phyloP scores from a whole-genome alignment of 1,140 invertebrate genomes.

The Aplysia californica region DNA sequence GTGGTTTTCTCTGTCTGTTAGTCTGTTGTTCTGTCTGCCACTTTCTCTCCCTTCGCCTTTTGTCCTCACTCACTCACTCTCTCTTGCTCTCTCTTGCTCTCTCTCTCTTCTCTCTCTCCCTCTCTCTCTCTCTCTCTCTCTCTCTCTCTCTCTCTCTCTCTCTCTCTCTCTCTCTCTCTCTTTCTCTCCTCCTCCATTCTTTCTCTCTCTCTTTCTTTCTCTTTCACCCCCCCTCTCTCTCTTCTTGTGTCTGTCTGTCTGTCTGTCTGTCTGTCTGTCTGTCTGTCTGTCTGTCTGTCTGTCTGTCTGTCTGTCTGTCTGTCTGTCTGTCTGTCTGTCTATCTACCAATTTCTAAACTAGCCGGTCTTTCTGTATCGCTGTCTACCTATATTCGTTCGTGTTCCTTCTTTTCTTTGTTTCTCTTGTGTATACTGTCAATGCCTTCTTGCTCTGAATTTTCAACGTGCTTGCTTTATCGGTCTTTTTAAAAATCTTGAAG shows the following conservation, averaged over 20 bases:
- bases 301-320: background rate
- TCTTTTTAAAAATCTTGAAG: too few relatives aligned
- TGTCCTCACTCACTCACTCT: slow-evolving; percentile 1
- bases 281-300: background rate
- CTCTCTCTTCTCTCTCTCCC: background rate
- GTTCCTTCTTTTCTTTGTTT: background rate
- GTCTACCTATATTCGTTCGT: background rate
- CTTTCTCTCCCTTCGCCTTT: background rate
- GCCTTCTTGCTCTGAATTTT: too few relatives aligned
- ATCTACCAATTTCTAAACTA: background rate
- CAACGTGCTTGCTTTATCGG: too few relatives aligned
- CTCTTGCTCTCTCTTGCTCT: background rate
- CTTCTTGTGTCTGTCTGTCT: background rate
- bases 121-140: slow-evolving; percentile 16
- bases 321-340: background rate
- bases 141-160: slow-evolving; percentile 24
- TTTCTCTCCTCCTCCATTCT: background rate
- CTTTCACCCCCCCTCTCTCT: background rate
- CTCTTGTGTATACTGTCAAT: too few relatives aligned
- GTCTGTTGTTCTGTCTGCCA: too few relatives aligned
- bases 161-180: slow-evolving; percentile 19
- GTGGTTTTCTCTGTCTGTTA: too few relatives aligned
- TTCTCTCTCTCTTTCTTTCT: background rate
- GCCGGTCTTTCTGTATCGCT: background rate
- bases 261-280: background rate